A percentile compares a stretch with the other conserved stretches of the same genome.
phyloP scores from a whole-genome alignment of 2,888 invertebrate species.

The Eristalinus aeneus region DNA sequence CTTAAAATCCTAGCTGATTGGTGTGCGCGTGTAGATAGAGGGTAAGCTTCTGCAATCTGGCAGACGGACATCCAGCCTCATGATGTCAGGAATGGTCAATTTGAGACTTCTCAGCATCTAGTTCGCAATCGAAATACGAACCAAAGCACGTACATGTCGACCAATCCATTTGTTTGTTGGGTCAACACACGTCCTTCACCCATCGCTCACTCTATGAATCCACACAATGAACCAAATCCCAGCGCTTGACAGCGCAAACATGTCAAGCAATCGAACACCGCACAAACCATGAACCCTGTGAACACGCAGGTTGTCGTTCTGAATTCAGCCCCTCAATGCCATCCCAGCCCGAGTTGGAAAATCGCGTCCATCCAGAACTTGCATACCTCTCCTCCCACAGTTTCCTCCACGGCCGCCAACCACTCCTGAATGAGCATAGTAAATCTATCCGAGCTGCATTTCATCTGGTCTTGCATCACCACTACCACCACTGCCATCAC shows the following conservation, averaged over 20 bases:
- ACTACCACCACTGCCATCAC: not conserved
- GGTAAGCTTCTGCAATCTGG: too few species aligned
- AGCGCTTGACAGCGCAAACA: constrained; percentile 8
- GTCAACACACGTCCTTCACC: too few species aligned
- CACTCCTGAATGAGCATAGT: constrained; percentile 37
- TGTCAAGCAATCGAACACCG: constrained; percentile 14
- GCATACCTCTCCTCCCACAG: constrained; percentile 5
- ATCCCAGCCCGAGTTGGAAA: constrained; percentile 2
- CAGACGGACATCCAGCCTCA: too few species aligned
- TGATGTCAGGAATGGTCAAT: too few species aligned
- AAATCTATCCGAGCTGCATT: constrained; percentile 24
- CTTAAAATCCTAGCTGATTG: not conserved
- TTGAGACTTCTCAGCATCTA: too few species aligned
- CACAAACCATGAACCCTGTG: constrained; percentile 20
- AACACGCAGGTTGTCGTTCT: constrained; percentile 9
- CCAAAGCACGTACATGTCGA: too few species aligned
- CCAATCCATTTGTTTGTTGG: too few species aligned
- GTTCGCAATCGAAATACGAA: too few species aligned
- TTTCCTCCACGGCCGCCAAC: not conserved
- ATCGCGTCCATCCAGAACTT: constrained; percentile 3
- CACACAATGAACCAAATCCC: not conserved
- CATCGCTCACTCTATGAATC: not conserved
- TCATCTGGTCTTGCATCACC: constrained; percentile 18
- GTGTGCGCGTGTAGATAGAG: constrained; percentile 2
- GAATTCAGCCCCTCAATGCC: constrained; percentile 47